A percentile compares a stretch with the other conserved stretches of the same genome.
phyloP scores from a whole-genome alignment of 2,797 vertebrate genomes.

The Phyllotis vaccarum region DNA sequence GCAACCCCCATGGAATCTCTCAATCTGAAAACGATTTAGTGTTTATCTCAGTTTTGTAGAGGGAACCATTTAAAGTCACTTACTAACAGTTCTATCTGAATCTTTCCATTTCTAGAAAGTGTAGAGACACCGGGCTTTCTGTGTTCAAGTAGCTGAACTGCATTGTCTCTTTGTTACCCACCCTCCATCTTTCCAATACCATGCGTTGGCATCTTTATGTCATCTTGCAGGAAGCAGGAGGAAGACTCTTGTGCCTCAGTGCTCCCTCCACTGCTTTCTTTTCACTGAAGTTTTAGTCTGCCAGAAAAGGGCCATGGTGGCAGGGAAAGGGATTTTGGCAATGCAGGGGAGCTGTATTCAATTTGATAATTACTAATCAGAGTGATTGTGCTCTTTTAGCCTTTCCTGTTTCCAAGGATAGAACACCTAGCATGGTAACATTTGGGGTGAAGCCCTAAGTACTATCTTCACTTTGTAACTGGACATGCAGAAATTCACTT shows the following conservation, averaged over 20 bases:
- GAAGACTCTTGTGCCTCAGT: neutral
- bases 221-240: neutral
- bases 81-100: neutral
- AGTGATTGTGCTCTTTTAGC: neutral
- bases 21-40: neutral
- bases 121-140: neutral
- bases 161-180: neutral
- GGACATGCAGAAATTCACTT: neutral
- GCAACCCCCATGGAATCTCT: neutral
- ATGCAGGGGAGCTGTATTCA: neutral
- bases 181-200: neutral
- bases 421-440: neutral
- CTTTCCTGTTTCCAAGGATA: neutral
- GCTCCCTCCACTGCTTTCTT: neutral
- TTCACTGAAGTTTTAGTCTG: neutral
- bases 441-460: neutral
- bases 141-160: accelerated
- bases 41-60: neutral
- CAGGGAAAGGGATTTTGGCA: neutral
- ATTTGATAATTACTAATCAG: neutral
- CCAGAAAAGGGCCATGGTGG: neutral
- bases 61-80: neutral
- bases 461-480: neutral
- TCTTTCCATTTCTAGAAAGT: neutral
- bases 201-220: neutral